Base-by-base conservation (phyloP, 2,113 vertebrate species). In the Fregata magnificens region DNA sequence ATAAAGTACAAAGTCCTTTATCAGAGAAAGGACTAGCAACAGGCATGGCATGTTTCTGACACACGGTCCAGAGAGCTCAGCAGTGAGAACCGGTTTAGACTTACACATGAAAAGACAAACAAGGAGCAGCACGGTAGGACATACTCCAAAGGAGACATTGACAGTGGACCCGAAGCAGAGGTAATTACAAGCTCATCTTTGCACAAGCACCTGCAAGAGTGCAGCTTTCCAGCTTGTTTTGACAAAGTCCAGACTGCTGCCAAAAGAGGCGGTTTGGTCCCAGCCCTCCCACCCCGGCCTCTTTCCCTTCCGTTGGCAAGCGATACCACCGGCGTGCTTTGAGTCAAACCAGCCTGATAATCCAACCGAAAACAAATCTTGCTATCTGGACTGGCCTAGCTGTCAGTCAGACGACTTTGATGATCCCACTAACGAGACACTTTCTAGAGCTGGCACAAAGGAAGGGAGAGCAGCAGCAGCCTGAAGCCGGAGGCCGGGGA, bases 321-420 rank as follows among this genome's bases (percentile, higher is more conserved):
- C 5, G 40, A 17, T 36, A 38, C 6, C 42, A 14, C 11, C 42
- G 34, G 49, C 0, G 8, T 18, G 26, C 49, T 12, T 16, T 3
- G 34, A 8, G 66, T 24, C 38, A 7, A 22, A 58, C 36, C 66
- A 62, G 73, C 45, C 38, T 0, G 6, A 26, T 14, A 13, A 3
- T 2, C 26, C 92, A 36, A 4, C 20, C 3, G 47, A 26, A 53
- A 83, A 9, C 28, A 45, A 18, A 6, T 3, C 65, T 2, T 2
- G 10, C 58, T 6, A 0, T 8, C 36, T 0, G 0, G 82, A 21
- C 82, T 5, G 63, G 59, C 49, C 2, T 2, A 9, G 61, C 70
- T 42, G 80, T 28, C 81, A 15, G 31, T 29, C 44, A 29, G 78
- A 29, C 4, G 11, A 8, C 55, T 53, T 1, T 2, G 45, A 12